These are phyloP conservation scores for Dolomedes plantarius DNA, from an alignment of 2,888 invertebrate genomes.

Conservation along the genomic window DNA sequence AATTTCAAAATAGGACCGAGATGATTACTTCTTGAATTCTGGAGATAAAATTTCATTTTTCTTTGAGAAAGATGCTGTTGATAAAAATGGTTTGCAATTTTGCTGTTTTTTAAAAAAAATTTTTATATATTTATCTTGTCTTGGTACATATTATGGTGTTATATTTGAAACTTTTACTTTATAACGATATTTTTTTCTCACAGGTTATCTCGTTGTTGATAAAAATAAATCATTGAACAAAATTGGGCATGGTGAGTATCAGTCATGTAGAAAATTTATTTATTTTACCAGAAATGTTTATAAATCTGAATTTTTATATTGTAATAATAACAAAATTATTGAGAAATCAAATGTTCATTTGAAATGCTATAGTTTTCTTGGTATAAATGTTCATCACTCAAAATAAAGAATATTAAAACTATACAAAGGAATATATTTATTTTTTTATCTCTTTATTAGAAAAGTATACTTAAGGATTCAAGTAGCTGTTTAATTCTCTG, in stretches of 20 bases:
- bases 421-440: no score
- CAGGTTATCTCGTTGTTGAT: constrained; percentile 41
- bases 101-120: neutral
- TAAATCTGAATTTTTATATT: no score
- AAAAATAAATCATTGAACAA: constrained; percentile 53
- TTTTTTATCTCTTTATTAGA: no score
- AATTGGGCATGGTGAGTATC: constrained; percentile 60
- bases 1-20: constrained; percentile 76
- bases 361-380: no score
- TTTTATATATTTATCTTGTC: neutral
- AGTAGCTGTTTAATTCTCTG: no score
- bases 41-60: constrained; percentile 94
- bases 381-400: no score
- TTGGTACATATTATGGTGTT: neutral
- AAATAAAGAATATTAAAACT: no score
- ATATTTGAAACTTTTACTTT: neutral
- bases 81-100: constrained; percentile 78
- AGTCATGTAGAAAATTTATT: no score
- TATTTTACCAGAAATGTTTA: no score
- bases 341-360: no score
- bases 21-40: constrained; percentile 92
- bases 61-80: constrained; percentile 89
- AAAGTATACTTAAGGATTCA: no score
- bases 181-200: neutral
- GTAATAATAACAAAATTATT: no score